Evolutionary conservation across 2,888 invertebrate species (phyloP).

Genomic region (Laothoe populi): DNA sequence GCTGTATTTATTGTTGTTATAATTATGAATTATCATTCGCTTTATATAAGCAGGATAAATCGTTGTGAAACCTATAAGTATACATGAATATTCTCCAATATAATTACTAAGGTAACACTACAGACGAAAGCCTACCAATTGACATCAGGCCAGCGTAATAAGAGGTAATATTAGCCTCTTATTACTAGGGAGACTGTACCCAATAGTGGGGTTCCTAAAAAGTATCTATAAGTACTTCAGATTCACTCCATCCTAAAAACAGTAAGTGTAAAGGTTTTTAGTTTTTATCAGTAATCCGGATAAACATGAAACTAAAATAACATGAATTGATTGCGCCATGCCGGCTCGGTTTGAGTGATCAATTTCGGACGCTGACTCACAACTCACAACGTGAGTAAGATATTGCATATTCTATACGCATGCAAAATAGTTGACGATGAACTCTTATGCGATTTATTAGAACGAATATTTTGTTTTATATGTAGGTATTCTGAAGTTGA

Average conservation of each 20-base stretch:
- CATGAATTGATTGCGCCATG: constrained; percentile 4
- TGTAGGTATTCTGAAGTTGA: not conserved
- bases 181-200: too few relatives aligned
- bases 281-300: not conserved
- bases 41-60: too few relatives aligned
- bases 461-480: not conserved
- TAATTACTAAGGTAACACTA: too few relatives aligned
- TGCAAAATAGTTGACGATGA: not conserved
- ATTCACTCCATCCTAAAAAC: not conserved
- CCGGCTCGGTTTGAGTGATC: not conserved
- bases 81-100: too few relatives aligned
- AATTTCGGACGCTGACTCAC: constrained; percentile 15
- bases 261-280: not conserved
- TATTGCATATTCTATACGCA: constrained; percentile 7
- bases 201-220: too few relatives aligned
- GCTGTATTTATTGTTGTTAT: too few relatives aligned
- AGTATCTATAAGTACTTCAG: not conserved
- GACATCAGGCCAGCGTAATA: too few relatives aligned
- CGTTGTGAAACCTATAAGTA: too few relatives aligned
- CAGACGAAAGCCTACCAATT: too few relatives aligned
- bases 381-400: not conserved
- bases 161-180: too few relatives aligned
- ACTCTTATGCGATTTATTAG: not conserved
- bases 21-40: too few relatives aligned
- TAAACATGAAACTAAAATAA: not conserved